Percentiles rank a stretch among this genome's conserved stretches.
These are phyloP conservation scores for Tipula confusa DNA, from an alignment of 2,888 invertebrate species.

Conservation along the genomic window DNA sequence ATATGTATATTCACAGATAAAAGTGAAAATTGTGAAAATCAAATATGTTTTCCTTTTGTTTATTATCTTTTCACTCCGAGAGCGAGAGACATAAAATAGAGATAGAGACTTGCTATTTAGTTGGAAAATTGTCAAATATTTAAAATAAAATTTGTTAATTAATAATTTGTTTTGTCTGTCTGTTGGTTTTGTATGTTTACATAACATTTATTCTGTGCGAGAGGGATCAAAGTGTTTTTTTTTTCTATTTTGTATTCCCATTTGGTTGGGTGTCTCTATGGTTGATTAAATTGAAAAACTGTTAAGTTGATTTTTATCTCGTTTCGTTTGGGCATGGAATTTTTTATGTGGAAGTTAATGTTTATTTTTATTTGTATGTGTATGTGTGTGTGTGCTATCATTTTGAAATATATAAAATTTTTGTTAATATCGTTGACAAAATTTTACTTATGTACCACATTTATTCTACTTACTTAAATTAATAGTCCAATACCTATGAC, in stretches of 20 bases:
- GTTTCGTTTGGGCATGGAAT: background rate
- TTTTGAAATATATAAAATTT: too few species aligned
- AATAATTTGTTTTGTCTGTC: background rate
- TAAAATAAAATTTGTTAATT: slow-evolving; percentile 20
- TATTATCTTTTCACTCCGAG: background rate
- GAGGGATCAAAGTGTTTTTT: background rate
- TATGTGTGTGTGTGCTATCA: too few species aligned
- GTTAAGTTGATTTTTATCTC: background rate
- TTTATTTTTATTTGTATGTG: too few species aligned
- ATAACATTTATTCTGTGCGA: background rate
- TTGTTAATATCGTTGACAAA: too few species aligned
- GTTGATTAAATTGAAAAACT: slow-evolving; percentile 12
- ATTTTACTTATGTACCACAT: too few species aligned
- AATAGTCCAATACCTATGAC: too few species aligned
- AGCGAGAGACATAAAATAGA: background rate
- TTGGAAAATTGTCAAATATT: background rate
- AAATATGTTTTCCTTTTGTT: slow-evolving; percentile 15
- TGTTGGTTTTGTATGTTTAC: background rate
- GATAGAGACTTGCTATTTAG: background rate
- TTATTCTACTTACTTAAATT: too few species aligned
- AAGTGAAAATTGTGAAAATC: background rate
- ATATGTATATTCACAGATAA: background rate
- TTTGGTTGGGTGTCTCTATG: background rate
- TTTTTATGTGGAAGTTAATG: too few species aligned
- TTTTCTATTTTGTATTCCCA: background rate